Evolutionary conservation across 1,140 invertebrate species (phyloP).

Genomic region (Anastatus disparis): DNA sequence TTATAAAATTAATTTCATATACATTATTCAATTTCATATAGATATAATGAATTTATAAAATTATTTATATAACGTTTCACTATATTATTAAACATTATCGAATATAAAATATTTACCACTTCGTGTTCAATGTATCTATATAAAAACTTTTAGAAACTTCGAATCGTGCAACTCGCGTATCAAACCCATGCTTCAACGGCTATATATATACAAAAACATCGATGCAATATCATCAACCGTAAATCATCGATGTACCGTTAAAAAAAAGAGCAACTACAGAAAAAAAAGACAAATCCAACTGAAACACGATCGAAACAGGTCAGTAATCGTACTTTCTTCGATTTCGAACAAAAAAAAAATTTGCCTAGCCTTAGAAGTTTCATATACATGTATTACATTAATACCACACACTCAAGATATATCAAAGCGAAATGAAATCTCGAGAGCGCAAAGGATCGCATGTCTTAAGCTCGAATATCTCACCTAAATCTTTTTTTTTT

Average conservation of each 20-base stretch:
- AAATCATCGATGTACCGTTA: conserved; percentile 14
- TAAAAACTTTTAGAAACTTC: conserved; percentile 6
- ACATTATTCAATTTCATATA: no score
- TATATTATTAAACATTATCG: no score
- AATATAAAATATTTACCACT: no score
- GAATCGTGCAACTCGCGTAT: not conserved
- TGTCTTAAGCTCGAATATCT: conserved; percentile 1
- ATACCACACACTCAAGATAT: no score
- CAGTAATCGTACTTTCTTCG: not conserved
- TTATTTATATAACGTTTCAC: no score
- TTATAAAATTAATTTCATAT: no score
- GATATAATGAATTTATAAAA: no score
- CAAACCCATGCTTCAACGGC: not conserved
- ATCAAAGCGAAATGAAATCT: conserved; percentile 18
- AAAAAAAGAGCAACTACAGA: no score
- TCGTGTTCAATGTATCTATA: no score
- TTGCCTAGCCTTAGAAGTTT: not conserved
- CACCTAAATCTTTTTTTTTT: not conserved
- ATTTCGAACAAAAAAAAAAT: conserved; percentile 8
- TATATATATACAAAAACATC: not conserved
- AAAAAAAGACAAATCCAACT: not conserved
- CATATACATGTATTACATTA: not conserved
- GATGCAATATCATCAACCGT: not conserved
- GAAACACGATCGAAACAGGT: conserved; percentile 4
- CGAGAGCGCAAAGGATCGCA: not conserved